Percentiles rank a stretch among this genome's conserved stretches.
Conservation (phyloP, 1,140 invertebrate genomes). For the Euura saliciscinereae region DNA sequence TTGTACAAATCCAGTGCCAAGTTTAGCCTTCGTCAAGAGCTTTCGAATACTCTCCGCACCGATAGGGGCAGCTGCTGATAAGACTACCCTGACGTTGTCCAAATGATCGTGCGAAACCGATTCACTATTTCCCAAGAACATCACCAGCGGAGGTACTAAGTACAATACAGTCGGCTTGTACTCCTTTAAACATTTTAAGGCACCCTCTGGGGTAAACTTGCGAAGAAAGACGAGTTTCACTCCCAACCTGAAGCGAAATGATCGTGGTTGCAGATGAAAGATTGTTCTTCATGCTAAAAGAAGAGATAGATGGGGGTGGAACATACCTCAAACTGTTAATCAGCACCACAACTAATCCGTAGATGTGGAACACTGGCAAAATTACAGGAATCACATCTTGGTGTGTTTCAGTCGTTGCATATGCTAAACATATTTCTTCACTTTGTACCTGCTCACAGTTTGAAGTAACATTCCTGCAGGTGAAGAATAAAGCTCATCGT, state of each 20-base stretch:
- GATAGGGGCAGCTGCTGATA: constrained; percentile 76
- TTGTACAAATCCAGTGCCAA: constrained; percentile 48
- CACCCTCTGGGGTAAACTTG: constrained; percentile 68
- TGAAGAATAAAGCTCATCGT: no score
- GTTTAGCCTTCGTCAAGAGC: constrained; percentile 55
- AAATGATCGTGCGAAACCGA: constrained; percentile 66
- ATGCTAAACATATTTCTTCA: constrained; percentile 8
- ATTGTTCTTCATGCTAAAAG: constrained; percentile 35
- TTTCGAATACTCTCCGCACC: constrained; percentile 64
- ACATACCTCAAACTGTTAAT: constrained; percentile 57
- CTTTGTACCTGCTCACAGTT: constrained; percentile 51
- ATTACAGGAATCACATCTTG: constrained; percentile 67
- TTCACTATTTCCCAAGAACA: constrained; percentile 71
- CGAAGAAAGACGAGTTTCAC: constrained; percentile 72
- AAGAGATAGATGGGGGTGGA: constrained; percentile 24
- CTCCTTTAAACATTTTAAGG: constrained; percentile 61
- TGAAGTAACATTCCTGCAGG: constrained; percentile 59
- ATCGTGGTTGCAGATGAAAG: constrained; percentile 27
- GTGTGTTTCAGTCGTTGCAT: constrained; percentile 47
- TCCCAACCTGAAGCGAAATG: constrained; percentile 59
- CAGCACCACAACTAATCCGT: constrained; percentile 66
- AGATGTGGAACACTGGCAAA: constrained; percentile 85
- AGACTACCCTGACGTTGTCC: constrained; percentile 57
- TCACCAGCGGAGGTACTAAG: constrained; percentile 68
- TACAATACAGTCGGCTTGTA: constrained; percentile 63